These are phyloP conservation scores for Glyphotaelius pellucidus DNA, from an alignment of 2,888 invertebrate genomes.

Conservation along the genomic window DNA sequence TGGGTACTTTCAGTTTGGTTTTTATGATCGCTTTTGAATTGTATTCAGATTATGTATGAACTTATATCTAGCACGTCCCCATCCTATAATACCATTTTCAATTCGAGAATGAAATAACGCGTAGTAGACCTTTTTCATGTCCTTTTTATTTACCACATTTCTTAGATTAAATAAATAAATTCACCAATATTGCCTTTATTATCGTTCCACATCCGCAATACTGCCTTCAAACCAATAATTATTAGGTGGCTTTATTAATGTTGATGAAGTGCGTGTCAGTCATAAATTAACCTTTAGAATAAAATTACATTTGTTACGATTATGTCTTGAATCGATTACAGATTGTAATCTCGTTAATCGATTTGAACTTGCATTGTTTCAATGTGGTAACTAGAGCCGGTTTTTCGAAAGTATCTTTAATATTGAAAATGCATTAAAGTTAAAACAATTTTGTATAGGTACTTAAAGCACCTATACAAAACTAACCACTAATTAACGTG, in stretches of 20 bases:
- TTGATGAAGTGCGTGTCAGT: neutral
- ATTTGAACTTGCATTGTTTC: slow-evolving; percentile 19
- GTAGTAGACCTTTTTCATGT: too few relatives aligned
- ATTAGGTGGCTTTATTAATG: neutral
- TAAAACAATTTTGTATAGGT: neutral
- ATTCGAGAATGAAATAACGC: too few relatives aligned
- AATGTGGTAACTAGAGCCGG: neutral
- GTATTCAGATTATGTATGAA: too few relatives aligned
- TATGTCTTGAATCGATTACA: slow-evolving; percentile 19
- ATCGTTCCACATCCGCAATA: neutral
- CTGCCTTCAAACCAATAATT: neutral
- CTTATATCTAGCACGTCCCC: too few relatives aligned
- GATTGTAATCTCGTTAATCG: neutral
- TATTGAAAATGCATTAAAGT: neutral
- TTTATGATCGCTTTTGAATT: too few relatives aligned
- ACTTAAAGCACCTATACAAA: too few relatives aligned
- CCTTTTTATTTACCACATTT: too few relatives aligned
- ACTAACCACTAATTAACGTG: too few relatives aligned
- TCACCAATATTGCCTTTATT: neutral
- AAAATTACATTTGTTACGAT: neutral
- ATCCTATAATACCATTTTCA: too few relatives aligned
- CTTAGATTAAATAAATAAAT: too few relatives aligned
- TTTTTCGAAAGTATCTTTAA: neutral
- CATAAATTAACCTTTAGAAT: neutral
- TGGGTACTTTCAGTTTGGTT: too few relatives aligned